Conservation (phyloP, 1,140 invertebrate species). For the Gryllus bimaculatus region DNA sequence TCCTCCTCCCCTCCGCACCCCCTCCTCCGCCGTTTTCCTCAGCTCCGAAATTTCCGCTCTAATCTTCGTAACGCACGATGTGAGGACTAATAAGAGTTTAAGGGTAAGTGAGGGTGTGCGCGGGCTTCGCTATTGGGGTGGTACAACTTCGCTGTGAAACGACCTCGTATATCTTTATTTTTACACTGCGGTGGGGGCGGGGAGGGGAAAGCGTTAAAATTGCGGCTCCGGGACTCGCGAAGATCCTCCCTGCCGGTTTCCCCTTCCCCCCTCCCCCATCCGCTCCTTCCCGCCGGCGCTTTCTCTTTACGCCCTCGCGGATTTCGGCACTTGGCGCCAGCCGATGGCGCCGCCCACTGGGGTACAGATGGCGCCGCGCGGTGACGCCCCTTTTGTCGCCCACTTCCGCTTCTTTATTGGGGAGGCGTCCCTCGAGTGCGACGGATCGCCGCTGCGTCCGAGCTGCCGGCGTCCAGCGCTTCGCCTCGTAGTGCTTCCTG, state of each 20-base stretch:
- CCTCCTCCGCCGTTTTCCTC: neutral
- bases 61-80: neutral
- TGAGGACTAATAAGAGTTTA: constrained; percentile 1
- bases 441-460: no score
- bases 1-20: neutral
- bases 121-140: neutral
- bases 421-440: no score
- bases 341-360: no score
- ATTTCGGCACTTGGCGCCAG: neutral
- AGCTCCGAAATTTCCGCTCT: neutral
- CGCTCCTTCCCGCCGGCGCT: neutral
- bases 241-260: neutral
- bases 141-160: neutral
- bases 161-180: constrained; percentile 5
- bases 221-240: neutral
- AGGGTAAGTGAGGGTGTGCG: neutral
- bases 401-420: no score
- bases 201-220: neutral
- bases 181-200: neutral
- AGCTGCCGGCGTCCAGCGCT: no score
- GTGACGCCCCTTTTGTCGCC: no score
- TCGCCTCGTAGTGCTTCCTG: no score
- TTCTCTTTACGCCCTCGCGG: neutral
- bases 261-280: no score
- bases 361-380: no score